Conservation (phyloP, 2,797 vertebrate genomes). For the Anniella stebbinsi region DNA sequence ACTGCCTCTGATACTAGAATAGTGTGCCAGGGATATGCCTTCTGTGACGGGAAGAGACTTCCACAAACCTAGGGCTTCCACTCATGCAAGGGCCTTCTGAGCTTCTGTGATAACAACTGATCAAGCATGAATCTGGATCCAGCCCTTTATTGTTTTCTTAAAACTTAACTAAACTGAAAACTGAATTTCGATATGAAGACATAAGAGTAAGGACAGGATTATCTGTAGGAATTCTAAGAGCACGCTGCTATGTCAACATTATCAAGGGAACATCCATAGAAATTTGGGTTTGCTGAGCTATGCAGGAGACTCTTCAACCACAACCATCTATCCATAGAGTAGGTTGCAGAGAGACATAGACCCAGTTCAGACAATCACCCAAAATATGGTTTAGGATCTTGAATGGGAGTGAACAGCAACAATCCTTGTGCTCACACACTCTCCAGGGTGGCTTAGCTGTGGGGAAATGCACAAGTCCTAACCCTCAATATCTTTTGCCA, state of each 20-base stretch:
- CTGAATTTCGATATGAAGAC: not conserved
- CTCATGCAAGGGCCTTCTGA: not conserved
- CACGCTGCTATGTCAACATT: not conserved
- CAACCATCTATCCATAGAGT: not conserved
- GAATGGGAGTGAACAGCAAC: too few relatives aligned
- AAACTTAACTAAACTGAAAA: not conserved
- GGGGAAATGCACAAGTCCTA: too few relatives aligned
- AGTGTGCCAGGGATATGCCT: too few relatives aligned
- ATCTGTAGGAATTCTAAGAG: not conserved
- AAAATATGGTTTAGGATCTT: not conserved
- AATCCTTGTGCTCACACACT: not conserved
- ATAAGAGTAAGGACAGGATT: slow-evolving; percentile 38
- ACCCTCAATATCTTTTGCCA: too few relatives aligned
- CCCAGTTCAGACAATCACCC: not conserved
- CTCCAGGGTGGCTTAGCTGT: not conserved
- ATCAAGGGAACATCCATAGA: not conserved
- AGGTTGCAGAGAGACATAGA: not conserved
- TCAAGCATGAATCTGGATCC: too few relatives aligned
- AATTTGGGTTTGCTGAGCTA: not conserved
- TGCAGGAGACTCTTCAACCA: not conserved
- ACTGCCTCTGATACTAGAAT: too few relatives aligned
- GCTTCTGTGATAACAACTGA: too few relatives aligned
- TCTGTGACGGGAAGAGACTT: too few relatives aligned
- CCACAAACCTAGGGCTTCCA: too few relatives aligned
- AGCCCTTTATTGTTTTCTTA: not conserved